Base-by-base conservation (phyloP, 2,888 invertebrate species). In the Pyrrhia umbra region DNA sequence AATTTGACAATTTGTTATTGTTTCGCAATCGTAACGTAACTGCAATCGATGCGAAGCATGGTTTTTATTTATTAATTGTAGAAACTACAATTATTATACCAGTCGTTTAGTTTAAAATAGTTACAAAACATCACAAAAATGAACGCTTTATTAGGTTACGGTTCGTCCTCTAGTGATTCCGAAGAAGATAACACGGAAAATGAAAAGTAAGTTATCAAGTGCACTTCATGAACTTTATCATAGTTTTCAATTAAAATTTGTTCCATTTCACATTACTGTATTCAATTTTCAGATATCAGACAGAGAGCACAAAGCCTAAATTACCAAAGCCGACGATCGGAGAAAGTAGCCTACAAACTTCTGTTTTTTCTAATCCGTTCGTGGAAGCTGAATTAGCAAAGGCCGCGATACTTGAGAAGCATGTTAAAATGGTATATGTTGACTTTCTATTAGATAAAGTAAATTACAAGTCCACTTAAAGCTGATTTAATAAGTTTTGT, bases 361-460 rank as follows among this genome's bases (percentile, higher is more conserved):
- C 98, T 10, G 98, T 98, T 3, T 98, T 98, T 87, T 96, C 96
- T 34, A 98, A 98, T 95, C 98, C 98, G 8, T 98, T 97, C 87
- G 96, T 96, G 21, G 97, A 97, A 88, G 98, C 97, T 0, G 98
- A 98, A 89, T 96, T 97, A 85, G 97, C 97, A 2, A 98, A 98
- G 88, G 97, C 97, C 63, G 97, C 98, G 13, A 96, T 98, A 61
- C 92, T 98, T 45, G 98, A 98, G 84, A 98, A 98, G 84, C 98
- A 98, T 89, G 98, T 98, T 0, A 98, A 98, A 95, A 98, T 99
- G 98, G 98, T 97, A 82, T 96, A 95, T 91, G 95, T 95, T 94
- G 94, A 95, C 91, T 93, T 93, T 88, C 93, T 89, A 88, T 89
- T 85, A 73, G n/a, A 69, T 6, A 54, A 18, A 42, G 45, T 18